These are phyloP conservation scores for Orchesella cincta DNA, from an alignment of 1,140 invertebrate species.

Conservation along the genomic window DNA sequence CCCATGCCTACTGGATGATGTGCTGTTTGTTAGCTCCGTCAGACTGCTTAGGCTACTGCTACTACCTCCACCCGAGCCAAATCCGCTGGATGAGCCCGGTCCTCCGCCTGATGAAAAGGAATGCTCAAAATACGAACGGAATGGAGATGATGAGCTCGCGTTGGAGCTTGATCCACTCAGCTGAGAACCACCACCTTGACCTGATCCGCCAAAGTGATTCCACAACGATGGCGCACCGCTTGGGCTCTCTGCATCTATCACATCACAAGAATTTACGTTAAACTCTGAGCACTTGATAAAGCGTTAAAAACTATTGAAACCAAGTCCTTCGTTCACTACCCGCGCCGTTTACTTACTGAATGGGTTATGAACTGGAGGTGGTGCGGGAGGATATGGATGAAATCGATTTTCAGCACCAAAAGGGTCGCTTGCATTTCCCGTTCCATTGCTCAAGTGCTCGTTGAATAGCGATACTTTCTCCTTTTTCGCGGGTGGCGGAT, in stretches of 20 bases:
- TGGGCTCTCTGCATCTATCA: neutral
- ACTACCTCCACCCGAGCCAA: neutral
- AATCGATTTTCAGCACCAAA: slow-evolving; percentile 39
- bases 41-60: slow-evolving; percentile 9
- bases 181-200: slow-evolving; percentile 1
- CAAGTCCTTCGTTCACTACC: no score
- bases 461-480: slow-evolving; percentile 47
- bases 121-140: slow-evolving; percentile 57
- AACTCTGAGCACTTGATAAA: neutral
- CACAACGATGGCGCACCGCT: neutral
- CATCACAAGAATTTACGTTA: neutral
- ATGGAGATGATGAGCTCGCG: slow-evolving; percentile 42
- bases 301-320: no score
- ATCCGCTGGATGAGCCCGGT: slow-evolving; percentile 13
- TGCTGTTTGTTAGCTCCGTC: slow-evolving; percentile 22
- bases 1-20: neutral
- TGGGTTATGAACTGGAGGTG: slow-evolving; percentile 34
- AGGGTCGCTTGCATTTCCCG: neutral
- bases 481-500: slow-evolving; percentile 43
- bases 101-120: slow-evolving; percentile 47
- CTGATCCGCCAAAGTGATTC: slow-evolving; percentile 18
- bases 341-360: slow-evolving; percentile 49
- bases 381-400: neutral
- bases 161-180: slow-evolving; percentile 31
- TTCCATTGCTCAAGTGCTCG: slow-evolving; percentile 38